Conservation (phyloP, 2,113 vertebrate species). For the Elephas maximus region DNA sequence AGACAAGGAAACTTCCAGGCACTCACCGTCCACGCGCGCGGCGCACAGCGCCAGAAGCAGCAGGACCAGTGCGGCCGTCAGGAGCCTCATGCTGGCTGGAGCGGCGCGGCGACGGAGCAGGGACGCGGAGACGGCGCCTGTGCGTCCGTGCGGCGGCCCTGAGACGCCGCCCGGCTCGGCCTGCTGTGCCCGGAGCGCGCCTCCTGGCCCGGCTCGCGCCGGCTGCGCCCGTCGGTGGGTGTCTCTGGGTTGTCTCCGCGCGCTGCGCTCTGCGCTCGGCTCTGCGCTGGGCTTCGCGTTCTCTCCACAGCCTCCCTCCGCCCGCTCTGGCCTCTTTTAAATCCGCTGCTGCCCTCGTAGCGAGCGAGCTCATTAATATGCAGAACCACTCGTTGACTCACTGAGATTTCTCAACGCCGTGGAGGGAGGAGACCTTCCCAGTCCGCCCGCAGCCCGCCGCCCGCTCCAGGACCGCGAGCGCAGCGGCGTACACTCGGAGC, state of each 20-base stretch:
- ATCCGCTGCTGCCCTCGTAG: constrained; percentile 89
- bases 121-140: constrained; percentile 4
- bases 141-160: neutral
- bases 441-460: constrained; percentile 24
- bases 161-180: neutral
- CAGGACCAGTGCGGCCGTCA: constrained; percentile 93
- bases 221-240: constrained; percentile 50
- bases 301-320: constrained; percentile 77
- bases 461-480: neutral
- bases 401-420: constrained; percentile 88
- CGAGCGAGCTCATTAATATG: constrained; percentile 96
- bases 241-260: neutral
- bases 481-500: constrained; percentile 6
- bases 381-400: constrained; percentile 94
- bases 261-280: constrained; percentile 34
- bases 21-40: constrained; percentile 94
- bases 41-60: constrained; percentile 93
- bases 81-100: constrained; percentile 93
- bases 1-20: neutral
- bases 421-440: constrained; percentile 81
- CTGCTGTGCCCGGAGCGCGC: neutral
- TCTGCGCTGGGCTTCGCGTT: constrained; percentile 56
- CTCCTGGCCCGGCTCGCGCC: neutral
- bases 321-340: constrained; percentile 92
- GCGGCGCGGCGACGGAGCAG: constrained; percentile 69